phyloP scores from a whole-genome alignment of 2,888 invertebrate genomes.

The Metacarcinus magister region DNA sequence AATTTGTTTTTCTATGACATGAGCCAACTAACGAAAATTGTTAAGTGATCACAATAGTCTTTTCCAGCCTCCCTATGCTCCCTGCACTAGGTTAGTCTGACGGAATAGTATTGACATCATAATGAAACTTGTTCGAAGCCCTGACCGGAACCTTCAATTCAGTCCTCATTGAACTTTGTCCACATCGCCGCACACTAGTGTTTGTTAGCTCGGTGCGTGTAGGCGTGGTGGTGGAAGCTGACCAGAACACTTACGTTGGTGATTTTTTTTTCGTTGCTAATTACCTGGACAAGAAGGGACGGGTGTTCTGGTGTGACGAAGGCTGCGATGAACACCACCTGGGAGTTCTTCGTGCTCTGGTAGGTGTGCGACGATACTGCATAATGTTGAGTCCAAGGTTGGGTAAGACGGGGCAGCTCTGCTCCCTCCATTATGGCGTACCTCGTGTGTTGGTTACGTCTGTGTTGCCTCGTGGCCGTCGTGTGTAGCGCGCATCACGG shows the following conservation, averaged over 20 bases:
- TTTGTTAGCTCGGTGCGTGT: background rate
- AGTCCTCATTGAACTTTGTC: background rate
- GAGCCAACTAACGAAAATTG: too few relatives aligned
- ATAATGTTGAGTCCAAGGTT: background rate
- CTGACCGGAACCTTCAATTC: too few relatives aligned
- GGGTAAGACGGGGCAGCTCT: too few relatives aligned
- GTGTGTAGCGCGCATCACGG: background rate
- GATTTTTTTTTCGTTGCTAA: background rate
- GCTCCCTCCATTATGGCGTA: too few relatives aligned
- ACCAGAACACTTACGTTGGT: background rate
- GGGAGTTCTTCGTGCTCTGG: background rate
- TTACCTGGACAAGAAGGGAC: background rate
- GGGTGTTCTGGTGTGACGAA: background rate
- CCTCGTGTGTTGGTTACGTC: too few relatives aligned
- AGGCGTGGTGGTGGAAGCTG: background rate
- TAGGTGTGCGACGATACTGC: background rate
- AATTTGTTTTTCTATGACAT: too few relatives aligned
- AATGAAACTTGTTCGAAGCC: too few relatives aligned
- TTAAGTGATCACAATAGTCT: too few relatives aligned
- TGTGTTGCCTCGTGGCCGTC: too few relatives aligned
- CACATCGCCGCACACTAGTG: background rate
- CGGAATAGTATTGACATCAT: too few relatives aligned
- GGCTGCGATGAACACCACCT: background rate
- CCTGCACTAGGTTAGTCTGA: too few relatives aligned
- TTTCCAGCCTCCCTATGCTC: too few relatives aligned